Base-by-base conservation (phyloP, 1,140 invertebrate genomes). In the Eurosta solidaginis region DNA sequence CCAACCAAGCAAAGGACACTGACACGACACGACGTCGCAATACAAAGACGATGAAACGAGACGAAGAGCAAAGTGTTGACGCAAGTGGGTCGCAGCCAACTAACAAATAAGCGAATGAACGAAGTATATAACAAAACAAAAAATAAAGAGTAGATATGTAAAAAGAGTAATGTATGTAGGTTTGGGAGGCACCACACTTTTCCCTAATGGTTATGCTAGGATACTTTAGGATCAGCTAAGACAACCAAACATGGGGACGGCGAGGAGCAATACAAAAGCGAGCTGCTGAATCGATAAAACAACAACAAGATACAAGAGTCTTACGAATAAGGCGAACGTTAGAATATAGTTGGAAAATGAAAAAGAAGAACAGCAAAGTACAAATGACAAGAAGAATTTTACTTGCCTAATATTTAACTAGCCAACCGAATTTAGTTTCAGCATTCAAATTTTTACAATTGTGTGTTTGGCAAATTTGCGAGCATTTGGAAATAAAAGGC, bases 1-100 rank as follows among this genome's bases (percentile, higher is more conserved):
- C n/a, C 77, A 74, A 27, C 77, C 27, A 78, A 40, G n/a, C 52
- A 63, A 54, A 84, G 84, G 83, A 86, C 84, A 84, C 82, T 84
- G 83, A 86, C 84, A 85, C 84, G 82, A 83, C 75, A 47, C 17
- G 50, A 63, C 27, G 29, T 33, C 17, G 45, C 27, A 49, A n/a
- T 2, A n/a, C 36, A 36, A 0, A 7, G 42, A 33, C 47, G 47
- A 50, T 17, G 10, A 50, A 5, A 36, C 36, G 40, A 25, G 47
- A 42, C 10, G 54, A n/a, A n/a, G 52, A 9, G n/a, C 3, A 7
- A 20, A 40, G 29, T 75, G 49, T 29, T 44, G 49, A 29, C 36
- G 74, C 77, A 54, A 75, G 40, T 68, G 59, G 59, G 59, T 68
- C 59, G 59, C 33, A 68, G 59, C 59, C 59, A 68, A 40, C 33